Conservation (phyloP, 2,888 invertebrate species). For the Drepanosiphum platanoidis region DNA sequence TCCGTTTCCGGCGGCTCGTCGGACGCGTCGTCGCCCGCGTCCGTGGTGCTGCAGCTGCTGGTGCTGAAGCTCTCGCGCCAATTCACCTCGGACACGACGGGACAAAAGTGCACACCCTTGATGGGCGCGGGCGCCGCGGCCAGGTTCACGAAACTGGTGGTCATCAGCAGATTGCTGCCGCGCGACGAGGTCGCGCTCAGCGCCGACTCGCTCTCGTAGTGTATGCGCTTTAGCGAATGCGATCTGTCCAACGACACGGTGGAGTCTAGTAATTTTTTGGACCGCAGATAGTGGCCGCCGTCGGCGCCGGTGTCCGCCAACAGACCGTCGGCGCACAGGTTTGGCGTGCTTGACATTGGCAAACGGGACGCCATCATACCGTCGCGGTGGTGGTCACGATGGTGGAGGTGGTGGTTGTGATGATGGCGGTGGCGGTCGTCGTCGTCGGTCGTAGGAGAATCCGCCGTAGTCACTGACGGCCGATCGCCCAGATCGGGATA, state of each 20-base stretch:
- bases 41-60: conserved; percentile 42
- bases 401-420: neutral
- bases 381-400: conserved; percentile 2
- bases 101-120: conserved; percentile 81
- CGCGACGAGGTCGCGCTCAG: conserved; percentile 64
- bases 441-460: conserved; percentile 42
- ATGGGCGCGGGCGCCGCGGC: conserved; percentile 66
- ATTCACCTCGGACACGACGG: conserved; percentile 81
- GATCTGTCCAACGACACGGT: conserved; percentile 64
- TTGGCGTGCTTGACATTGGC: conserved; percentile 72
- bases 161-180: conserved; percentile 65
- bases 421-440: neutral
- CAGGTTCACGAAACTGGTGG: conserved; percentile 66
- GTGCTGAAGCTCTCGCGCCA: conserved; percentile 76
- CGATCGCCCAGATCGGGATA: conserved; percentile 66
- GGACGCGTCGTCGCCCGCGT: conserved; percentile 7
- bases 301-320: conserved; percentile 47
- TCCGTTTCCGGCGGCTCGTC: conserved; percentile 56
- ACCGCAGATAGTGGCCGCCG: conserved; percentile 37
- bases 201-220: conserved; percentile 64
- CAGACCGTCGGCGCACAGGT: conserved; percentile 67
- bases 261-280: conserved; percentile 59
- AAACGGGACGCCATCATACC: conserved; percentile 64
- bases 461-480: conserved; percentile 63
- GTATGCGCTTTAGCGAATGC: conserved; percentile 64